These are phyloP conservation scores for Drosophila tristis DNA, from an alignment of 1,140 invertebrate species.

Conservation along the genomic window DNA sequence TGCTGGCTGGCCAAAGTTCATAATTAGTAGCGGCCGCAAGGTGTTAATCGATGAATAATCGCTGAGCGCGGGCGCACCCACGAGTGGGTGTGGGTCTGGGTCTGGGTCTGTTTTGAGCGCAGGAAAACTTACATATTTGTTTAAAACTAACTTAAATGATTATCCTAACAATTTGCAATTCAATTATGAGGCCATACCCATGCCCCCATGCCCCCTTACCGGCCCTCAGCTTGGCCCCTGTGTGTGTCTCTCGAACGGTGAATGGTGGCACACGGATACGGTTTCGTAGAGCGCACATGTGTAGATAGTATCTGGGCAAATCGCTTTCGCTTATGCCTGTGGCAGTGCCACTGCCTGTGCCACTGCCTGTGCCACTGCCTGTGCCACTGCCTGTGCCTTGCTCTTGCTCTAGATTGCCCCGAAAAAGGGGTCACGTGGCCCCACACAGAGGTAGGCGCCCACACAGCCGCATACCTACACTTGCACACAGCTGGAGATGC, in stretches of 20 bases:
- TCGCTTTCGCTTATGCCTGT: neutral
- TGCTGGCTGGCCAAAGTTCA: too few relatives aligned
- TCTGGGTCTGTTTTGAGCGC: too few relatives aligned
- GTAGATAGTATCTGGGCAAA: constrained; percentile 12
- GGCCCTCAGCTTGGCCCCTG: neutral
- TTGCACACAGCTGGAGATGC: neutral
- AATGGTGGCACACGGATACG: too few relatives aligned
- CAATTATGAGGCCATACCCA: neutral
- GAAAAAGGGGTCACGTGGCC: neutral
- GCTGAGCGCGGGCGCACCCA: too few relatives aligned
- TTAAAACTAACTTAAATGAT: constrained; percentile 50
- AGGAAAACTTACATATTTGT: constrained; percentile 6
- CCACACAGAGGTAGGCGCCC: neutral
- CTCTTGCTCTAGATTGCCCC: constrained; percentile 13
- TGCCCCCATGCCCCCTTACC: too few relatives aligned
- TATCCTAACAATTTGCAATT: constrained; percentile 26
- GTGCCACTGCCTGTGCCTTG: too few relatives aligned
- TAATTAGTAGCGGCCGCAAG: too few relatives aligned
- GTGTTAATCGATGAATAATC: too few relatives aligned
- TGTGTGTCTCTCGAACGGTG: too few relatives aligned
- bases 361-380: too few relatives aligned
- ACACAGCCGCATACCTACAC: neutral
- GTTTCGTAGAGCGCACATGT: neutral
- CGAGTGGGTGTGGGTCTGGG: too few relatives aligned
- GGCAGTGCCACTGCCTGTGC: too few relatives aligned